Evolutionary conservation across 2,888 invertebrate genomes (phyloP).

Genomic region (Globia sparganii): DNA sequence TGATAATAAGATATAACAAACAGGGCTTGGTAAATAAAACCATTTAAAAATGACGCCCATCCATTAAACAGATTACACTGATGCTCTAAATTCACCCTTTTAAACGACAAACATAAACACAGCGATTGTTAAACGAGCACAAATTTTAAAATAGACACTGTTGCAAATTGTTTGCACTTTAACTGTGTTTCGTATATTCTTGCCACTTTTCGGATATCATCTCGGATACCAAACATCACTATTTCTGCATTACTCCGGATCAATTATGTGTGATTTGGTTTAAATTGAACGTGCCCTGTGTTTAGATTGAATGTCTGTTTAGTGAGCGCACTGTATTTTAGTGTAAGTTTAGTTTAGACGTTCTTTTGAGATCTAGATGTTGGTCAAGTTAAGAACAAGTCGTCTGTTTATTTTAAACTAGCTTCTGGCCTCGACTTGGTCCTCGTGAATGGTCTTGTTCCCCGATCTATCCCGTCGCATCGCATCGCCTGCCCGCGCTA

Average conservation of each 20-base stretch:
- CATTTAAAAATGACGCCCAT: too few species aligned
- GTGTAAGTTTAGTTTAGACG: constrained; percentile 29
- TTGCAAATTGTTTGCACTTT: background rate
- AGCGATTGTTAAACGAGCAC: background rate
- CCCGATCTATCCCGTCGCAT: too few species aligned
- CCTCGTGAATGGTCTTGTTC: too few species aligned
- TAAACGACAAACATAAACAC: background rate
- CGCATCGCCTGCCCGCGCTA: too few species aligned
- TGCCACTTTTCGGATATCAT: constrained; percentile 27
- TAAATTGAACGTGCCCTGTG: constrained; percentile 74
- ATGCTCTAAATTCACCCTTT: background rate
- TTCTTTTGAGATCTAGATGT: constrained; percentile 6
- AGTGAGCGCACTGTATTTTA: constrained; percentile 44
- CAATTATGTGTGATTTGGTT: constrained; percentile 81
- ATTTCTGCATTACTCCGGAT: constrained; percentile 71
- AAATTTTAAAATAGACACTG: background rate
- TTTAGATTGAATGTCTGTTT: constrained; percentile 68
- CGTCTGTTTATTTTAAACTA: background rate
- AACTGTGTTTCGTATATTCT: background rate
- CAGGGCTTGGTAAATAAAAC: too few species aligned
- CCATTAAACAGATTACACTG: too few species aligned
- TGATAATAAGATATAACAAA: background rate
- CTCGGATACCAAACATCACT: constrained; percentile 53
- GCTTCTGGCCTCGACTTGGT: too few species aligned
- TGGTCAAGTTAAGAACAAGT: constrained; percentile 21